Evolutionary conservation across 2,888 invertebrate genomes (phyloP), one percentile per base, ranked within the genome.

Genomic region (Coelinius sp.): DNA sequence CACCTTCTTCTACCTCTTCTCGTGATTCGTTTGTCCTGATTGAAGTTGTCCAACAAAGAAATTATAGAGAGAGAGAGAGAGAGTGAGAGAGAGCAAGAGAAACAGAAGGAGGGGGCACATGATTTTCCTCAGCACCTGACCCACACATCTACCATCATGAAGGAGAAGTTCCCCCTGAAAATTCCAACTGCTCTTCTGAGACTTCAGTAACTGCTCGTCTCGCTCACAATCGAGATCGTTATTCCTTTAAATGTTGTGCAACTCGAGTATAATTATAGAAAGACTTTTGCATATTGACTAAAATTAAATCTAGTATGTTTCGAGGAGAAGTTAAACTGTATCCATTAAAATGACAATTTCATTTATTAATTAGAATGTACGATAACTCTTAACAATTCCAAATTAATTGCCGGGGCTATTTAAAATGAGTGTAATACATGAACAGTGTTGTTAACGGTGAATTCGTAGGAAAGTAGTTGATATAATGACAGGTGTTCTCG

Each of bases 151-250:
- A 73, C 20, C 46, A 56, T 38, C 63, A 63, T 31, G 63, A 25
- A 17, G 20, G 38, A 68, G 68, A 41, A 63, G 76, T 76, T 76
- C 78, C 78, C 75, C 77, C 73, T 79, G 81, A 81, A 79, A 79
- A 81, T 81, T 79, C 80, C 73, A 75, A 77, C 76, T 72, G 76
- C 76, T 77, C 76, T 76, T 78, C 76, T 77, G 77, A 75, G 79
- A 75, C 75, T 70, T 76, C 72, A 78, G 77, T 78, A 70, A 70
- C 73, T 76, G 78, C 77, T 75, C 76, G 77, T 79, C 78, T 76
- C 74, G 77, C 76, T 71, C 46, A 66, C 71, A 53, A 73, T 64
- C 66, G 76, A 73, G 76, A 76, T 73, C 77, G 72, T 67, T 49
- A 7, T 14, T 8, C 44, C 44, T 44, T n/a, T 12, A n/a, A n/a